These are phyloP conservation scores for Mesorhabditis belari DNA, from an alignment of 2,888 invertebrate genomes.

Conservation along the genomic window DNA sequence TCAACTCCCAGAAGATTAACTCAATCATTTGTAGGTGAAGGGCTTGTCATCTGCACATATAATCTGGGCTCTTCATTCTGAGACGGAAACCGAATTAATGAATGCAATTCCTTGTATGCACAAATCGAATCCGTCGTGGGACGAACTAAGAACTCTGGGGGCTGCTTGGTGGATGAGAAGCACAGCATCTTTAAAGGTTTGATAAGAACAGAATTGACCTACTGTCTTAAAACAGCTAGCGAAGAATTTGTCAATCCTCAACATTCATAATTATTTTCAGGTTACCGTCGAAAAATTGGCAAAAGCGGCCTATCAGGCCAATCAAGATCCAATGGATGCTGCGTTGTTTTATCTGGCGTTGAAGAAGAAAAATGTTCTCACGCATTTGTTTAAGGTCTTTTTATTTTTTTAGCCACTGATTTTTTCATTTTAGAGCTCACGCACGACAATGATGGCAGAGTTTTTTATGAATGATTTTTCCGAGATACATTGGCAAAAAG, in stretches of 20 bases:
- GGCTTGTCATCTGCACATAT: constrained; percentile 66
- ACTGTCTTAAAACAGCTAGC: constrained; percentile 46
- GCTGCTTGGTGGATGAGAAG: constrained; percentile 95
- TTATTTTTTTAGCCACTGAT: neutral
- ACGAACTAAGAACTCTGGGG: constrained; percentile 78
- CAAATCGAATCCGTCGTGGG: constrained; percentile 68
- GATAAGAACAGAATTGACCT: constrained; percentile 73
- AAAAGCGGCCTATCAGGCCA: constrained; percentile 80
- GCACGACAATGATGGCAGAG: constrained; percentile 82
- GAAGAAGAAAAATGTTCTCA: constrained; percentile 91
- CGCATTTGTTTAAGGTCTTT: constrained; percentile 76
- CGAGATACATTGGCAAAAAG: neutral
- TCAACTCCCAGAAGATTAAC: neutral
- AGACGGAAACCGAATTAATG: constrained; percentile 88
- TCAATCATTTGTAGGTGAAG: constrained; percentile 9
- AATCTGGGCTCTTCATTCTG: constrained; percentile 98
- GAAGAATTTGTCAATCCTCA: neutral
- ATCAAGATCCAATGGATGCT: constrained; percentile 92
- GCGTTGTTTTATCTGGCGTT: constrained; percentile 93
- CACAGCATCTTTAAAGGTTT: constrained; percentile 71
- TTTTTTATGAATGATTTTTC: constrained; percentile 92
- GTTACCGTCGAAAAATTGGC: constrained; percentile 62
- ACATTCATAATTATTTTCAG: neutral
- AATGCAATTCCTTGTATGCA: constrained; percentile 67
- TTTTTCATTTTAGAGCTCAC: constrained; percentile 69